Evolutionary conservation across 2,888 invertebrate genomes (phyloP), one percentile per base, ranked within the genome.

Genomic region (Platycheirus albimanus): DNA sequence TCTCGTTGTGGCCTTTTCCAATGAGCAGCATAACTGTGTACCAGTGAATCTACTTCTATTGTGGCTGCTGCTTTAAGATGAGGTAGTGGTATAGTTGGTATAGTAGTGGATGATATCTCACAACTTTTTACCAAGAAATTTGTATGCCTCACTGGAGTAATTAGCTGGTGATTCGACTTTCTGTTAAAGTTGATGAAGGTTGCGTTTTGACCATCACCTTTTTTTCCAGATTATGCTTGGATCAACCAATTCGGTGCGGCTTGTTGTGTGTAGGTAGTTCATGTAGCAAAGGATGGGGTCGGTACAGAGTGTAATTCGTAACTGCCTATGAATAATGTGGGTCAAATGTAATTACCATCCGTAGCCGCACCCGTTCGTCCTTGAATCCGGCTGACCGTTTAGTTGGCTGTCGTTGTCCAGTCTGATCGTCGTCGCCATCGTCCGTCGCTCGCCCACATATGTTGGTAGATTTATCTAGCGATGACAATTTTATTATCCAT

Each of bases 281-380:
- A 81, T 70, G 38, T 19, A 41, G 43, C 43, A n/a, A 28, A n/a
- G n/a, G n/a, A n/a, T n/a, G n/a, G 41, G 56, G 47, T 41, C 49
- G 47, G 17, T 30, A 61, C 41, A 52, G 52, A 54, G 43, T 63
- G 51, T 64, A 56, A 45, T 63, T 36, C 58, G 43, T 63, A 77
- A 83, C 52, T 54, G 71, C 56, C 71, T 61, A 41, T 24, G 54
- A 33, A 67, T 72, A 71, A 72, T 77, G 71, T 83, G 77, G 81
- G 77, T 83, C 77, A 83, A 71, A 83, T 83, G 77, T 77, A 71
- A 83, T 83, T 63, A 72, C 81, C 54, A 63, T 41, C 63, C 67
- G 81, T 63, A 80, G 33, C 24, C 5, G 24, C 24, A n/a, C 51
- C 28, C 43, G 17, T 41, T 17, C 13, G 51, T 33, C 64, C 38